Evolutionary conservation across 2,113 vertebrate species (phyloP), one percentile per base, ranked within the genome.

Genomic region (Tragelaphus scriptus): DNA sequence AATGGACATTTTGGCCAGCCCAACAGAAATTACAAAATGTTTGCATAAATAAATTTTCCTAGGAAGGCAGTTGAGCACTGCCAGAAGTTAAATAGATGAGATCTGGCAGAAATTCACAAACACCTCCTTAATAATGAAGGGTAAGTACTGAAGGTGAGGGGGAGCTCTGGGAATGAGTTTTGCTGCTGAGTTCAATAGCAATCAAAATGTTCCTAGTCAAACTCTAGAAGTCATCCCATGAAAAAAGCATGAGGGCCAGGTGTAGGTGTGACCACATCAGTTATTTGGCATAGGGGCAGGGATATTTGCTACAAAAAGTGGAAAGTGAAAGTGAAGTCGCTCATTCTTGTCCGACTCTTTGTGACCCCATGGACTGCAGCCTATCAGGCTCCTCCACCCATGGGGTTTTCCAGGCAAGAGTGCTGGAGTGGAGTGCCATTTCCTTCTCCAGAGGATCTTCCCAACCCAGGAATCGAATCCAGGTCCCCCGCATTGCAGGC

Each of bases 1-100:
- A 71, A 36, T 36, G n/a, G 23, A 36, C 65, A 71, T 71, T 71
- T 68, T 36, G 65, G 17, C n/a, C n/a, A 71, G n/a, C n/a, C n/a
- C n/a, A 71, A 71, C n/a, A 71, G 49, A 96, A 91, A 10, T 47
- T 53, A 53, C 26, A 61, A 87, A 90, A 77, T 86, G 59, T 53
- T 96, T 95, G 47, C 30, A 92, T 25, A 82, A 95, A 90, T 94
- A 23, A 65, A 68, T 92, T 93, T 96, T 96, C 51, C 88, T 84
- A 51, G 32, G 61, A 68, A 49, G 36, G 14, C 21, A 77, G 55
- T 59, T 89, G 61, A 93, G 44, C 25, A 44, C 28, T 96, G 40
- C 47, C 4, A 82, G 59, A 56, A 88, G 10, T 61, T 56, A 71
- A 53, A 5, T 44, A 94, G 55, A 89, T 86, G 61, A 96, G 82